phyloP scores from a whole-genome alignment of 1,140 invertebrate species.

The Pachypeltis micranthus region DNA sequence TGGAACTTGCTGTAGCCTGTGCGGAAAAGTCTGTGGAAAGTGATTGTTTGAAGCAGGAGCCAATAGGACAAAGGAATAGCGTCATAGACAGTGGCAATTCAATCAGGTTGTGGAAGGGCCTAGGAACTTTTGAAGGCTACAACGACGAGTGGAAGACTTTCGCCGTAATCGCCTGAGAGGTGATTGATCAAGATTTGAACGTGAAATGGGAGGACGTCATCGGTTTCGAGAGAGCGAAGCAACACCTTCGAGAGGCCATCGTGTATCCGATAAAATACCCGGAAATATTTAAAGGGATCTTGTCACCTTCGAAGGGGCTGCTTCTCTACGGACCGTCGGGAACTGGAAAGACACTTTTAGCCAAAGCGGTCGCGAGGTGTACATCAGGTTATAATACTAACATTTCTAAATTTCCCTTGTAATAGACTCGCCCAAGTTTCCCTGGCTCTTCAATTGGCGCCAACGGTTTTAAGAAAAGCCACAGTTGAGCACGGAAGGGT shows the following conservation, averaged over 20 bases:
- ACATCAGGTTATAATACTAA: too few relatives aligned
- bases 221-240: conserved; percentile 68
- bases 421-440: too few relatives aligned
- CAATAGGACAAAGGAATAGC: not conserved
- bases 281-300: conserved; percentile 61
- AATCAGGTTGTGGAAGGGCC: conserved; percentile 32
- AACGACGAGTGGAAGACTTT: conserved; percentile 41
- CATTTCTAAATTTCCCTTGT: too few relatives aligned
- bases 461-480: too few relatives aligned
- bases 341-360: conserved; percentile 69
- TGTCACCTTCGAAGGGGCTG: conserved; percentile 68
- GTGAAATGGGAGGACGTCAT: conserved; percentile 57
- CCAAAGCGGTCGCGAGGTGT: conserved; percentile 76
- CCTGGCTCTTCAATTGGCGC: too few relatives aligned
- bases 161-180: conserved; percentile 46
- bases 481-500: too few relatives aligned
- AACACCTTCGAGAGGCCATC: conserved; percentile 75
- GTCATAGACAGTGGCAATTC: not conserved
- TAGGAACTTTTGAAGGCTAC: conserved; percentile 35
- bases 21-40: not conserved
- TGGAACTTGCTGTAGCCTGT: not conserved
- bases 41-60: not conserved
- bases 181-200: conserved; percentile 47
- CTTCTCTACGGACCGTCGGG: conserved; percentile 74
- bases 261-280: conserved; percentile 79